Evolutionary conservation across 2,113 vertebrate species (phyloP), one percentile per base, ranked within the genome.

Genomic region (Toxotes chatareus): DNA sequence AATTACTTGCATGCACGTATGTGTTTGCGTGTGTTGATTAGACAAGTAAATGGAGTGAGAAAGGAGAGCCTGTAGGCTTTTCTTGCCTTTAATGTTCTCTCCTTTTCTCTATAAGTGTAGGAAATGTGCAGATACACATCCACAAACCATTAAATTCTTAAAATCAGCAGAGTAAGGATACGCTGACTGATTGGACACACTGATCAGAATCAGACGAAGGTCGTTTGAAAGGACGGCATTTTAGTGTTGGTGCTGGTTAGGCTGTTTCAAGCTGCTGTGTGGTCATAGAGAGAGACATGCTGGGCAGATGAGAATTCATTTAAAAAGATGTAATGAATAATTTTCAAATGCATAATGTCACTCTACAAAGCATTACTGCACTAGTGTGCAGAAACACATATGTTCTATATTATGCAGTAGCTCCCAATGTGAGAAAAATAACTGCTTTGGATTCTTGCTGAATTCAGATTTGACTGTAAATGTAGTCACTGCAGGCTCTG

Each of bases 31-130:
- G 42, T 56, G 56, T 75, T 62, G 60, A 71, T 71, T 63, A 74
- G 49, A 57, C 47, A 78, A 53, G 68, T 66, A 70, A 85, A 79
- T 76, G 32, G 38, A 81, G 42, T 65, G 16, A 75, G 56, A 73
- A 55, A 40, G 34, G 36, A 70, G 46, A 23, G 59, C 17, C 19
- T 60, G n/a, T 17, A 21, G 42, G 23, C 14, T 73, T 67, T 60
- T 66, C 32, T 59, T 71, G 11, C 27, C n/a, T 57, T 70, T 27
- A 59, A 59, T 80, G 38, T 66, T 75, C 6, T 38, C 27, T 36
- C 4, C 11, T 31, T 57, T 71, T 56, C 49, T 32, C 53, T 32
- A 2, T 11, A 19, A 38, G 23, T 17, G 7, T 17, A 19, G 32
- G 14, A 65, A 59, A 55, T n/a, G 36, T 61, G 77, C 59, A 64